A percentile compares a stretch with the other conserved stretches of the same genome.
Evolutionary conservation across 1,140 invertebrate genomes (phyloP).

Genomic region (Lordiphosa clarofinis): DNA sequence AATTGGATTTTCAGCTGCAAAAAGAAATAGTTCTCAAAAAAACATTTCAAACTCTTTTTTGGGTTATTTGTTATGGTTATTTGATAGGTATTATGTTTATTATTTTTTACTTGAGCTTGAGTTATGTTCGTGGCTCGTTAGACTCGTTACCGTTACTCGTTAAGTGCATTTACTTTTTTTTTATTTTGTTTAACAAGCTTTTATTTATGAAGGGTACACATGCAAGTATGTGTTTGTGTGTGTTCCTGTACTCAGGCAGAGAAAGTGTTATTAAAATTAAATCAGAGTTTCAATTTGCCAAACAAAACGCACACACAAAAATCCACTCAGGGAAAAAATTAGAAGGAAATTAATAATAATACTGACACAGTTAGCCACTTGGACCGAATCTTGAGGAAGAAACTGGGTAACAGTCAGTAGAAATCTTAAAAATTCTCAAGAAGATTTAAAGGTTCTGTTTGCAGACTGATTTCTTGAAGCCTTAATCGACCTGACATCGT

Average conservation of each 20-base stretch:
- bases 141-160: conserved; percentile 38
- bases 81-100: conserved; percentile 25
- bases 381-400: too few relatives aligned
- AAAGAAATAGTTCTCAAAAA: conserved; percentile 48
- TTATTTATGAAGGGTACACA: conserved; percentile 43
- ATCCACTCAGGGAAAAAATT: too few relatives aligned
- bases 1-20: conserved; percentile 43
- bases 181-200: conserved; percentile 20
- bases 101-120: conserved; percentile 30
- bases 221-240: conserved; percentile 38
- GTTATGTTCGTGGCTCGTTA: conserved; percentile 38
- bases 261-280: conserved; percentile 69
- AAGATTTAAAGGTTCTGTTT: too few relatives aligned
- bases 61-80: conserved; percentile 23
- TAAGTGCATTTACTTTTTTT: conserved; percentile 23
- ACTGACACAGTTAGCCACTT: too few relatives aligned
- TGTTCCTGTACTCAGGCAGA: conserved; percentile 9
- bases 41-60: conserved; percentile 18
- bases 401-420: too few relatives aligned
- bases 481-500: too few relatives aligned
- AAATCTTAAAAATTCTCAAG: too few relatives aligned
- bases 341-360: too few relatives aligned
- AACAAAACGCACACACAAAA: not conserved
- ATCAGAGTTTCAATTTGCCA: conserved; percentile 40
- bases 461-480: too few relatives aligned